These are phyloP conservation scores for Typhlichthys eigenmanni DNA, from an alignment of 2,797 vertebrate species.

Conservation along the genomic window DNA sequence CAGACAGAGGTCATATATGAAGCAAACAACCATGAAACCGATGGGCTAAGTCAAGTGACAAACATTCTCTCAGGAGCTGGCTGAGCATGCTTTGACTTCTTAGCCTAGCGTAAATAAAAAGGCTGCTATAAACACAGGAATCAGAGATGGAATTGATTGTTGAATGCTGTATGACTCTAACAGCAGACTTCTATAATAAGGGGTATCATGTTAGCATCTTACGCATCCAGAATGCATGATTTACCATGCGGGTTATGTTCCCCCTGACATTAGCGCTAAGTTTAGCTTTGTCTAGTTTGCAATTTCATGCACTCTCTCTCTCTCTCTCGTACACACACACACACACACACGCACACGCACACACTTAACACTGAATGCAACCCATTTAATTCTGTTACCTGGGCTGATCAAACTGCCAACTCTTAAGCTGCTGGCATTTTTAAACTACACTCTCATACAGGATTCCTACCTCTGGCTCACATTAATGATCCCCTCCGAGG, in stretches of 20 bases:
- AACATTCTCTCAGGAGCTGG: conserved; percentile 27
- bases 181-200: conserved; percentile 4
- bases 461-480: conserved; percentile 33
- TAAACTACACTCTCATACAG: conserved; percentile 14
- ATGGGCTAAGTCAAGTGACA: conserved; percentile 36
- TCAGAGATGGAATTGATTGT: conserved; percentile 17
- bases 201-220: conserved; percentile 3
- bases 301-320: conserved; percentile 23
- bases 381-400: no score
- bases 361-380: not conserved
- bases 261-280: conserved; percentile 31
- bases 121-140: conserved; percentile 23
- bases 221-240: not conserved
- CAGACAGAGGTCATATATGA: conserved; percentile 44
- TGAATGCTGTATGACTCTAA: conserved; percentile 16
- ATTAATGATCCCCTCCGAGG: conserved; percentile 57
- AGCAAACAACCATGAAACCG: conserved; percentile 53
- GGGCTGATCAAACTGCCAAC: conserved; percentile 22
- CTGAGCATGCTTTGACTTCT: conserved; percentile 26
- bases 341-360: not conserved
- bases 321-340: not conserved
- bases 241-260: conserved; percentile 35
- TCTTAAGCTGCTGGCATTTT: conserved; percentile 20
- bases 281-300: conserved; percentile 28
- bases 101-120: conserved; percentile 49